These are phyloP conservation scores for Centropristis striata DNA, from an alignment of 2,113 vertebrate species.

Conservation along the genomic window DNA sequence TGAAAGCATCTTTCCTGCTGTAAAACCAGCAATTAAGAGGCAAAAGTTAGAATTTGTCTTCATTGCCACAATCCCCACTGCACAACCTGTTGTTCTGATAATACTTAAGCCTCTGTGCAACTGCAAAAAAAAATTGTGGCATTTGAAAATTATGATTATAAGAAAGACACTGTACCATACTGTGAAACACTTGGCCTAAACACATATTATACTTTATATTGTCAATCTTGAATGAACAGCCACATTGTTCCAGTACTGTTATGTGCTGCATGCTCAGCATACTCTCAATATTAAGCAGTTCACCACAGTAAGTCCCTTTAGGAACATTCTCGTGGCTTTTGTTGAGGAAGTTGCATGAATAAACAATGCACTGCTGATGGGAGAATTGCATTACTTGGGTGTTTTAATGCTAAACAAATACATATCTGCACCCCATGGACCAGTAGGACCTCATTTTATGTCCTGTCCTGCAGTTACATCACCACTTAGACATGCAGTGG, in stretches of 20 bases:
- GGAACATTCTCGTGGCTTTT: slow-evolving; percentile 28
- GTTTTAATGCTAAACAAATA: slow-evolving; percentile 59
- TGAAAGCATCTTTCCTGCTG: background rate
- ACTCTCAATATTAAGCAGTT: background rate
- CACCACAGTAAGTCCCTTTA: slow-evolving; percentile 9
- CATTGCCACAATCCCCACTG: background rate
- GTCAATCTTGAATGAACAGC: background rate
- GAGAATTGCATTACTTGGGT: slow-evolving; percentile 18
- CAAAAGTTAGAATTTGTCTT: background rate
- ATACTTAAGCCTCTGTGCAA: background rate
- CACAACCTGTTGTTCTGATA: slow-evolving; percentile 21
- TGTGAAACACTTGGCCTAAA: background rate
- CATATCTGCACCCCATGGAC: slow-evolving; percentile 1
- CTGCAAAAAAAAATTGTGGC: background rate
- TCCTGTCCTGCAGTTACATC: slow-evolving; percentile 39
- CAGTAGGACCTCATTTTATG: slow-evolving; percentile 22
- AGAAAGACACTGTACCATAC: background rate
- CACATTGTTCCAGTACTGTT: background rate
- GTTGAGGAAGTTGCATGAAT: slow-evolving; percentile 46
- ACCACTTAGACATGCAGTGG: slow-evolving; percentile 28
- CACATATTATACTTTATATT: background rate
- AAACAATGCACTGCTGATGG: slow-evolving; percentile 56
- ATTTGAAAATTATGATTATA: background rate
- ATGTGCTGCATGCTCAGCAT: background rate
- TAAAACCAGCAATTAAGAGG: slow-evolving; percentile 10